Base-by-base conservation (phyloP, 2,797 vertebrate species). In the Cercopithecus mitis region DNA sequence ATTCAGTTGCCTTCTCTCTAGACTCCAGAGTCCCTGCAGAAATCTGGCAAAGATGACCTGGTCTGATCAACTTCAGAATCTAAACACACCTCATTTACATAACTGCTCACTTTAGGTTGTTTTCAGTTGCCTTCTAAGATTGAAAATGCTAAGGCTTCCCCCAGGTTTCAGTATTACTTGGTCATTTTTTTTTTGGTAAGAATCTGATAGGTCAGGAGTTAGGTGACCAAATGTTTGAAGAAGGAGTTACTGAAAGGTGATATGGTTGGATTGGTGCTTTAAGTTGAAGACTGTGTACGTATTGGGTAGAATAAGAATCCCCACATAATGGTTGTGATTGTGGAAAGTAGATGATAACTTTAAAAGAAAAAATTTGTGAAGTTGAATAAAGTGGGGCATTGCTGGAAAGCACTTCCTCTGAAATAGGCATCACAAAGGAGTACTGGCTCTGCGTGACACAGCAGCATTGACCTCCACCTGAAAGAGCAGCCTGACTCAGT, bases 1-100 rank as follows among this genome's bases (percentile, higher is more conserved):
- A 50, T 17, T 14, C 5, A 0, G 1, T 4, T 19, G 24, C 17
- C 1, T 67, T 14, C 7, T 17, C 8, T 64, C 11, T 30, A 17
- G 12, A 33, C 24, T 39, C 41, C 39, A 33, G 24, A 13, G 25
- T 50, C 36, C 24, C 58, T 22, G 58, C 43, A 39, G 33, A 17
- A 19, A 33, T 72, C 58, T 14, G 33, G 67, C 2, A 20, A 4
- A 43, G 12, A 45, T n/a, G 33, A 12, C 43, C 70, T 45, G 25
- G 45, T 84, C 1, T 88, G 57, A 57, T 22, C 2, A 14, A 27
- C n/a, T 22, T 58, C 41, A n/a, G n/a, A 11, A 13, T 47, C 70
- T 30, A 73, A 82, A 36, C 47, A 73, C 2, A 72, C 4, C 20
- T 43, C 30, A 25, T 17, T 47, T 13, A 27, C 41, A 19, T 36